Base-by-base conservation (phyloP, 1,140 invertebrate species). In the Tetramorium simillimum region DNA sequence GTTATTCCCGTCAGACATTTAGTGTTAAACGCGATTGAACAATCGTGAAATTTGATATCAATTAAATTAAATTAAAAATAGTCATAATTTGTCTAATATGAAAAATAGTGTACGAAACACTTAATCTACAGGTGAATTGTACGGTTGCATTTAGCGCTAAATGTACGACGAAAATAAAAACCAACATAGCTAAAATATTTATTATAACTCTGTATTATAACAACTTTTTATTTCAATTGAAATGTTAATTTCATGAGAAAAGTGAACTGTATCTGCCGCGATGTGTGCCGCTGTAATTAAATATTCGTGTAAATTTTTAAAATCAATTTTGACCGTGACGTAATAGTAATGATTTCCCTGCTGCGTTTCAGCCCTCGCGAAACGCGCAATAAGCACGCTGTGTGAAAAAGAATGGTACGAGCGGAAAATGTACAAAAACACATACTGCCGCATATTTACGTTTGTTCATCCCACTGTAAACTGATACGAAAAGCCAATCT, bases 351-450 rank as follows among this genome's bases (percentile, higher is more conserved):
- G 65, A 81, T 43, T 81, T 70, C 21, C 49, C 46, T 56, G 78
- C 62, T 69, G 33, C 37, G 63, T 53, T 69, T 69, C 24, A n/a
- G 33, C 21, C 67, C 43, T n/a, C 63, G 53, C 14, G 33, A 69
- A 53, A 53, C 18, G n/a, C 21, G 49, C 37, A 69, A 43, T 43
- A 24, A 81, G 21, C 65, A 43, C 5, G 46, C 28, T 56, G 37
- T 14, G 21, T 43, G 37, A 43, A 46, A 56, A 81, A 56, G 10
- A 70, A 72, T 70, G 49, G 46, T 81, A 72, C 21, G 65, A 28
- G 62, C 62, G 33, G n/a, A 78, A 40, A 81, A 65, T 46, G 24
- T 70, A 51, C 63, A 81, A 81, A 81, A 81, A 56, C 49, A n/a
- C 7, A 21, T 51, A 51, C 46, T 28, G n/a, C 43, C 76, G 65